phyloP scores from a whole-genome alignment of 2,797 vertebrate species.

The Dromococcyx pavoninus region DNA sequence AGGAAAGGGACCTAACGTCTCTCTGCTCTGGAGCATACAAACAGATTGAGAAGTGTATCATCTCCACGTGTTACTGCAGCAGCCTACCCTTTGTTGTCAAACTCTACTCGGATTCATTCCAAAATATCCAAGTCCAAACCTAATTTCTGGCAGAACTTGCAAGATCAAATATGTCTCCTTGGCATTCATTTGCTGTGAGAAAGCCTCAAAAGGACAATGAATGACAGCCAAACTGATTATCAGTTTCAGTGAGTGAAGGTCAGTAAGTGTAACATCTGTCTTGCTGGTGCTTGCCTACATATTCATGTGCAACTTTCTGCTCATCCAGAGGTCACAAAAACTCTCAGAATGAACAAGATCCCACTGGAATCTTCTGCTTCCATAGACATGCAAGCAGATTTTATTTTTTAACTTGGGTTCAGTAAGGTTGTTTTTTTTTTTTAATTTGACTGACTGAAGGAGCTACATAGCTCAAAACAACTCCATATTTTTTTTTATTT shows the following conservation, averaged over 20 bases:
- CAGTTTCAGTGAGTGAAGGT: conserved; percentile 59
- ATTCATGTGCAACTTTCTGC: conserved; percentile 34
- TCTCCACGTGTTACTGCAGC: conserved; percentile 30
- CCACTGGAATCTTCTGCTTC: conserved; percentile 20
- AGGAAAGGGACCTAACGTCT: background rate
- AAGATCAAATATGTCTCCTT: conserved; percentile 61
- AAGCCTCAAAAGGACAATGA: conserved; percentile 67
- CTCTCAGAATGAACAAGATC: conserved; percentile 45
- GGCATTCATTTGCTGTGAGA: conserved; percentile 54
- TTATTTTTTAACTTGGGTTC: background rate
- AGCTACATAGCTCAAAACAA: background rate
- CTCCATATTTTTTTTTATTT: background rate
- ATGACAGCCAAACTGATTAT: conserved; percentile 71
- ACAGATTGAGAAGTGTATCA: conserved; percentile 42
- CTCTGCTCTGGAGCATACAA: background rate
- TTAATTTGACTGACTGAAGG: background rate
- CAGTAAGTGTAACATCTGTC: conserved; percentile 67
- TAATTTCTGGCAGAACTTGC: conserved; percentile 66
- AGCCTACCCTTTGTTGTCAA: conserved; percentile 64
- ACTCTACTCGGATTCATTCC: conserved; percentile 33
- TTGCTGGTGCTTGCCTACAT: conserved; percentile 43
- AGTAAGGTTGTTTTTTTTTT: background rate
- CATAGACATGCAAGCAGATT: background rate
- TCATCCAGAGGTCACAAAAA: conserved; percentile 58
- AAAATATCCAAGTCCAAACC: conserved; percentile 56